These are phyloP conservation scores for Gisinianus flammeolus DNA, from an alignment of 2,888 invertebrate species.

Conservation along the genomic window DNA sequence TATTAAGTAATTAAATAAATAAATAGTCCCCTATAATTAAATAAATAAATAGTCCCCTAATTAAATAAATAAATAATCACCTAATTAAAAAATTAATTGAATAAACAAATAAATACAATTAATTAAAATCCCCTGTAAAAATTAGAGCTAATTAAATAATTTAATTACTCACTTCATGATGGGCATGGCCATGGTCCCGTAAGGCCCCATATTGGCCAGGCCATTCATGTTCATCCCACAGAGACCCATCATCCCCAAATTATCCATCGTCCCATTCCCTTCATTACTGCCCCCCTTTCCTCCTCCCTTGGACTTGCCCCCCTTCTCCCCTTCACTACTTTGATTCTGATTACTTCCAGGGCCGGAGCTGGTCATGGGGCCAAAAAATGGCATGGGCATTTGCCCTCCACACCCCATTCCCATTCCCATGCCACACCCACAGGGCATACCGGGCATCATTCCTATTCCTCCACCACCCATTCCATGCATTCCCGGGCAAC, in stretches of 20 bases:
- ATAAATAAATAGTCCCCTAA: too few species aligned
- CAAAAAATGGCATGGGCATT: slow-evolving; percentile 33
- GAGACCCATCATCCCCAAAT: slow-evolving; percentile 24
- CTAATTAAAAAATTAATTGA: too few species aligned
- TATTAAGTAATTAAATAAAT: too few species aligned
- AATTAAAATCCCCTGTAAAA: neutral
- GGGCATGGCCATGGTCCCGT: slow-evolving; percentile 22
- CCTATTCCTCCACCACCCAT: neutral
- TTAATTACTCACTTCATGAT: neutral
- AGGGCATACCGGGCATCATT: neutral
- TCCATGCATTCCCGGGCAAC: neutral
- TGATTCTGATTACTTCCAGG: neutral
- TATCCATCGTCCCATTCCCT: neutral
- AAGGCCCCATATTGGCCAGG: slow-evolving; percentile 31
- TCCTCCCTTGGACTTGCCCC: neutral
- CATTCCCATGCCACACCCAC: neutral
- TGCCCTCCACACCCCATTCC: neutral
- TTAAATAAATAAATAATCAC: too few species aligned
- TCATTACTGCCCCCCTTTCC: neutral
- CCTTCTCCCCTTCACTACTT: neutral
- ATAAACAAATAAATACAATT: too few species aligned
- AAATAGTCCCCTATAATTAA: too few species aligned
- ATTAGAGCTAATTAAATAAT: neutral
- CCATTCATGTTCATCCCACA: slow-evolving; percentile 38
- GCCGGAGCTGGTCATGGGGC: neutral